Conservation (phyloP, 2,113 vertebrate genomes). For the Macroglossus sobrinus region DNA sequence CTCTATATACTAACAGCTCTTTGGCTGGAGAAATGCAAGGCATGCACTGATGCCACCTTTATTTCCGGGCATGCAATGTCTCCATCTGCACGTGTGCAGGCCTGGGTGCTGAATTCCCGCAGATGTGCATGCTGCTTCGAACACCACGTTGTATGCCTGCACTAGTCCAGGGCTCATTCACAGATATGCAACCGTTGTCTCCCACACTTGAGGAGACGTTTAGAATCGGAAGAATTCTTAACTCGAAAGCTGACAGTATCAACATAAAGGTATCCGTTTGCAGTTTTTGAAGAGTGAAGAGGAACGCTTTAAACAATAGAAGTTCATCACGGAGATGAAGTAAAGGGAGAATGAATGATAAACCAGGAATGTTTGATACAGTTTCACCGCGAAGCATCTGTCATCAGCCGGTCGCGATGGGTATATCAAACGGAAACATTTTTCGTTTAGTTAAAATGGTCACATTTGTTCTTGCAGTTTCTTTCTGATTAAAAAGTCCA, state of each 20-base stretch:
- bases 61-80: conserved; percentile 77
- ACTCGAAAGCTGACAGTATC: neutral
- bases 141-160: conserved; percentile 34
- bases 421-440: neutral
- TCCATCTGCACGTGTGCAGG: conserved; percentile 75
- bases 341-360: neutral
- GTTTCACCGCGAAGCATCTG: neutral
- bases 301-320: neutral
- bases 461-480: conserved; percentile 5
- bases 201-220: neutral
- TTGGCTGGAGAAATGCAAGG: conserved; percentile 77
- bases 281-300: neutral
- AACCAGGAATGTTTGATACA: neutral
- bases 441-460: conserved; percentile 40
- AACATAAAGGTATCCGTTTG: neutral
- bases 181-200: neutral
- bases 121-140: conserved; percentile 65
- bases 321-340: neutral
- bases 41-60: conserved; percentile 80
- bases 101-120: neutral
- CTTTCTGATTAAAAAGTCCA: neutral
- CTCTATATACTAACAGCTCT: conserved; percentile 77
- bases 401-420: neutral
- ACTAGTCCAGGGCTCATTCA: conserved; percentile 46
- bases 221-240: neutral